Base-by-base conservation (phyloP, 2,797 vertebrate species). In the Acanthurus lineatus region DNA sequence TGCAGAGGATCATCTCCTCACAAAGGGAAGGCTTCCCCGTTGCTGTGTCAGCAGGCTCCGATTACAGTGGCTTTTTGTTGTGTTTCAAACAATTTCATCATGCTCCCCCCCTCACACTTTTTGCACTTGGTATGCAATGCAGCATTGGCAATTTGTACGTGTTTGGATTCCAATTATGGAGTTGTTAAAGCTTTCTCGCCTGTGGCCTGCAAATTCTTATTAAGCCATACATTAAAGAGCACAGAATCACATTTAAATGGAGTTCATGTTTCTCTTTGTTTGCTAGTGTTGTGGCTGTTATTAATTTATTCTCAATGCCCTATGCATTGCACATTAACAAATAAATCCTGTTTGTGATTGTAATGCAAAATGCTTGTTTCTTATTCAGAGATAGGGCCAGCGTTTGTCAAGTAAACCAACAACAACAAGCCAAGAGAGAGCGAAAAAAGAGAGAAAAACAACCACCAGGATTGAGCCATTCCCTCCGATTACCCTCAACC, bases 51-150 rank as follows among this genome's bases (percentile, higher is more conserved):
- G 94, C 95, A 93, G 84, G 90, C 88, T 93, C 86, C 22, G 77
- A 90, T 92, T 90, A 89, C 91, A 86, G 87, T 86, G 77, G 88
- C 92, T 95, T 94, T 93, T 92, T 95, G 93, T 95, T 86, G 93
- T 81, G 89, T 96, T 96, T 95, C 94, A 92, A 93, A 95, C 92
- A 86, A 94, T 96, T 96, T 95, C 95, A 95, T 96, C 95, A 96
- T 94, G 76, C 91, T 47, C 81, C 86, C 71, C 79, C 67, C 12
- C 73, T 17, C 82, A 82, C 88, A 89, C 85, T 25, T 89, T 89
- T 84, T 81, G 58, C 74, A 91, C 86, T 95, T 92, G 87, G 92
- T 95, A 94, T 95, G 95, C 94, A 92, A 90, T 85, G 90, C 91
- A 91, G 86, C 81, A 82, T 88, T 83, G 83, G 93, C 93, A 94